Evolutionary conservation across 2,113 vertebrate species (phyloP), one percentile per base, ranked within the genome.

Genomic region (Sebastes fasciatus): DNA sequence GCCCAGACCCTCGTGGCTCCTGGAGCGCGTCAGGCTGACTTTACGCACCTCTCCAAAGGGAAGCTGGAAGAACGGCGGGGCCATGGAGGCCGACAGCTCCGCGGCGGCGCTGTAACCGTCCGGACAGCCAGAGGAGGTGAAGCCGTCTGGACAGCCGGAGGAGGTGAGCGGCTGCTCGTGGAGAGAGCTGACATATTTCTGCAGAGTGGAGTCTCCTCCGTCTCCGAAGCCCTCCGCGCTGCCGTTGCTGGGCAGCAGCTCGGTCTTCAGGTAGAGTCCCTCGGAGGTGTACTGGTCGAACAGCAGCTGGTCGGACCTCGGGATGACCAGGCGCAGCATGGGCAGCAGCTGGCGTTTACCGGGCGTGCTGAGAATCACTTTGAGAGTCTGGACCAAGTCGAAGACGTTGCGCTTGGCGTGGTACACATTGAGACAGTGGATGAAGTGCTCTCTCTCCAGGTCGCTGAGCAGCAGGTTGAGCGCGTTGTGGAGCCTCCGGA

Each of bases 251-350:
- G 91, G 66, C 1, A 94, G 82, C 58, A 91, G 68, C 12, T 94
- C 91, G 0, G 94, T 85, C 79, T 96, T 96, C 82, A 98, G 88
- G 83, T 97, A 98, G 68, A 96, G 95, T 6, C 98, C 98, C 89
- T 98, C 97, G 0, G 97, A 96, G 0, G 98, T 98, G 93, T 99
- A 99, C 87, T 97, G 97, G 83, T 99, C 98, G 83, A 99, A 99
- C 55, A 98, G 95, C 62, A 98, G 96, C 94, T 99, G 98, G 92
- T 99, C 98, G 3, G 98, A 97, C 84, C 97, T 94, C 23, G 97
- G 98, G 84, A 99, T 96, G 84, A 98, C 98, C 75, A 98, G 95
- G 51, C 97, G 97, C 84, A 99, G 93, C 96, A 98, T 95, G 69
- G 98, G 98, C 68, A 99, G 92, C 70, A 98, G 96, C 90, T 97